Evolutionary conservation across 2,888 invertebrate species (phyloP).

Genomic region (Sesia apiformis): DNA sequence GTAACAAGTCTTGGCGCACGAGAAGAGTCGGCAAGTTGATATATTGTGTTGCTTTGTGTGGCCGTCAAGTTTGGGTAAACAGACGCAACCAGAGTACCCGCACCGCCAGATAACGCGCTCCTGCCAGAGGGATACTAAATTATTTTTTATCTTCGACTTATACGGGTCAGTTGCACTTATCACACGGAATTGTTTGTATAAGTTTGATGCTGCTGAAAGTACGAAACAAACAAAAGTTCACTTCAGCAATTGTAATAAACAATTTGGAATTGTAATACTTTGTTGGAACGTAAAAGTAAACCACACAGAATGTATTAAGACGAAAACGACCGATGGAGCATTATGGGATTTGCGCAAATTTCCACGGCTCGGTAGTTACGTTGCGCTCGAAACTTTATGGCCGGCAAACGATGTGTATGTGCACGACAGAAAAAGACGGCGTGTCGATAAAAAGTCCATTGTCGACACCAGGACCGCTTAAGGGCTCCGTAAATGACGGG

Average conservation of each 20-base stretch:
- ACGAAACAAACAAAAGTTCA: too few species aligned
- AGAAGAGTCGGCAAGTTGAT: conserved; percentile 57
- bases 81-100: conserved; percentile 25
- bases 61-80: conserved; percentile 42
- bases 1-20: conserved; percentile 46
- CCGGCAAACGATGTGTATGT: conserved; percentile 51
- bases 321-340: too few species aligned
- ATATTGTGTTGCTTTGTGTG: conserved; percentile 60
- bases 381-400: conserved; percentile 41
- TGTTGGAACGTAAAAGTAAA: too few species aligned
- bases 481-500: conserved; percentile 43
- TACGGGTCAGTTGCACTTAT: conserved; percentile 33
- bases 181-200: conserved; percentile 15
- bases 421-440: conserved; percentile 43
- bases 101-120: conserved; percentile 41
- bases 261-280: too few species aligned
- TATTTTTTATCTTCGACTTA: conserved; percentile 52
- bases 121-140: conserved; percentile 44
- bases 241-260: too few species aligned
- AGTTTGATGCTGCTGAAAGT: too few species aligned
- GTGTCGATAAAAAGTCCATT: conserved; percentile 60
- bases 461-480: conserved; percentile 41
- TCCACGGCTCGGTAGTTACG: too few species aligned
- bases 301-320: too few species aligned
- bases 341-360: too few species aligned